Evolutionary conservation across 92 coral and sea anemone species (phyloP).

Genomic region (Ricordea florida): DNA sequence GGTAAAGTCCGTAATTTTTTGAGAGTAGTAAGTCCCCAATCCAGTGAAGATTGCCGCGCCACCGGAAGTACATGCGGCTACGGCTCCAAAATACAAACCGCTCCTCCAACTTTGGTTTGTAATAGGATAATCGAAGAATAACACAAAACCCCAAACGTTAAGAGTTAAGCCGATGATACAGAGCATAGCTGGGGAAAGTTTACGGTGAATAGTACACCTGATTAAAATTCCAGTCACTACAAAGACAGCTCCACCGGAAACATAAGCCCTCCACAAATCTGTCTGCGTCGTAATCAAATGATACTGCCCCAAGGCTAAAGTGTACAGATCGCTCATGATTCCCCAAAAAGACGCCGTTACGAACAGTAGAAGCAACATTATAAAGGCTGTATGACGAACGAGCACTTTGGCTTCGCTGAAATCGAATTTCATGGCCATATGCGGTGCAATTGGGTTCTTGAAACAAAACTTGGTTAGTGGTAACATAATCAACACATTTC

Average conservation of each 20-base stretch:
- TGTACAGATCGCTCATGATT: slow-evolving; percentile 74
- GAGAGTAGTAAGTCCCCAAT: slow-evolving; percentile 85
- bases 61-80: slow-evolving; percentile 90
- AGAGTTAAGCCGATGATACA: slow-evolving; percentile 73
- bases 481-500: slow-evolving; percentile 73
- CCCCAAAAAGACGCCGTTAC: slow-evolving; percentile 93
- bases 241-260: slow-evolving; percentile 82
- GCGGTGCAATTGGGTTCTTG: slow-evolving; percentile 95
- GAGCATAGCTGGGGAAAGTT: slow-evolving; percentile 65
- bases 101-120: slow-evolving; percentile 18
- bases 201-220: slow-evolving; percentile 69
- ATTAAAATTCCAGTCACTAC: slow-evolving; percentile 65
- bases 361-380: slow-evolving; percentile 63
- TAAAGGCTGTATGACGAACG: slow-evolving; percentile 54
- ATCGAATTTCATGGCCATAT: slow-evolving; percentile 91
- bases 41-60: slow-evolving; percentile 90
- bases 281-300: slow-evolving; percentile 58
- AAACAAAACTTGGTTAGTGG: slow-evolving; percentile 81
- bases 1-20: slow-evolving; percentile 89
- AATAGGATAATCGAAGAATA: slow-evolving; percentile 67
- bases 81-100: slow-evolving; percentile 75
- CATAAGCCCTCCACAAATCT: slow-evolving; percentile 88
- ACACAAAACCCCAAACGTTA: slow-evolving; percentile 70
- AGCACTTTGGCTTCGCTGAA: slow-evolving; percentile 88
- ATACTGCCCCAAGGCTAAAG: slow-evolving; percentile 93